Evolutionary conservation across 2,113 vertebrate species (phyloP), one percentile per base, ranked within the genome.

Genomic region (Danionella cerebrum): DNA sequence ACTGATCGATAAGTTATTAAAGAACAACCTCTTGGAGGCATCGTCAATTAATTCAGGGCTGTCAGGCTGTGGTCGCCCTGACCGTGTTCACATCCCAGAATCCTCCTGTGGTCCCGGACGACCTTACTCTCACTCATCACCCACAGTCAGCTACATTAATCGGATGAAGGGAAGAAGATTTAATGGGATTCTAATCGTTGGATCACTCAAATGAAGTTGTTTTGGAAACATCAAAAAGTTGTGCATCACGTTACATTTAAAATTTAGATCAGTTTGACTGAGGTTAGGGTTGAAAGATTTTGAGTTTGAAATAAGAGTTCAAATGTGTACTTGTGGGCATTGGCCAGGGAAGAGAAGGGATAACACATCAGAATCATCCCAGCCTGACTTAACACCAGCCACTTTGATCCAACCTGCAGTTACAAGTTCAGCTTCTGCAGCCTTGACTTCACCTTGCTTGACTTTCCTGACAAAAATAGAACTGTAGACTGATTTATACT

Each of bases 1-100:
- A 73, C 66, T 60, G 59, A 96, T 97, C 94, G 81, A 96, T 98
- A 95, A 51, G 72, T 93, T 94, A 93, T 97, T 95, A 95, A 91
- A 91, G 91, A 92, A 92, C 93, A 91, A 83, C 78, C 83, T 86
- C 89, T 92, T 54, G 29, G 78, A 83, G 85, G 84, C 84, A n/a
- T 86, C 85, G 79, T 86, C 89, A 91, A 92, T 96, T 92, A 92
- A 94, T 93, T 89, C 85, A 69, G 85, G 87, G 88, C 86, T 91
- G 90, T 93, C 89, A 90, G 80, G 73, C 76, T 76, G 57, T 27
- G 41, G 87, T 80, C 77, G 12, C 4, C 57, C 29, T 70, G 82
- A 78, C 83, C 75, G 57, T 54, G 71, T 79, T 83, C 79, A 80
- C 48, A 76, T 78, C 69, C 64, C 1, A 44, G 78, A 68, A 77